Base-by-base conservation (phyloP, 1,140 invertebrate genomes). In the Bradynema listronoti region DNA sequence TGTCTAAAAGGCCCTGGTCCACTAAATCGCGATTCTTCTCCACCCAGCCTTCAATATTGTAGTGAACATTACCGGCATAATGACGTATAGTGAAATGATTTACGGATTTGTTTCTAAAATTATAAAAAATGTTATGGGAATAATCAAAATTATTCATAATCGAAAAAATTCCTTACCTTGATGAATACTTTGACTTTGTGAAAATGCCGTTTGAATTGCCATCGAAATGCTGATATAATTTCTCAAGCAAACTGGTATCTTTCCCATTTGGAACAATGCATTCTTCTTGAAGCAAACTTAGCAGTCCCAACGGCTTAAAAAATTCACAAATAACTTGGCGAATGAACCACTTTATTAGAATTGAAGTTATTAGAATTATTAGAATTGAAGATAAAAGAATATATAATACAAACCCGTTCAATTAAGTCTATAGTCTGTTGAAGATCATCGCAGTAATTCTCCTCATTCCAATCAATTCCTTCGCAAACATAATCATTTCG, bases 181-280 rank as follows among this genome's bases (percentile, higher is more conserved):
- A 53, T 9, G 72, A 75, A n/a, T 77, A 69, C 54, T 73, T 75
- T 4, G 69, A 64, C 45, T 73, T 74, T 30, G 47, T 16, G 57
- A 75, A 73, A 7, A 58, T 54, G 7, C 50, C 46, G 16, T 66
- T 24, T 11, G 34, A 16, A 9, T 59, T 56, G 14, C 32, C 25
- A 16, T 73, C 45, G 42, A 58, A 68, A n/a, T 51, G 58, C 22
- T 59, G 49, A n/a, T n/a, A n/a, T 85, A 97, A 84, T 82, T 97
- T 98, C 78, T 96, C 91, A 80, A 90, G 87, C 82, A 97, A 95
- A 75, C 91, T 92, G 82, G 87, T 87, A 81, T 98, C 94, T 68
- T 89, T 91, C 11, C 93, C 93, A 85, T 98, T 98, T 74, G 94
- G 94, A 86, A 98, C 96, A 89, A 98, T 96, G 89, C 91, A 95